Evolutionary conservation across 2,888 invertebrate genomes (phyloP), one percentile per base, ranked within the genome.

Genomic region (Chorisops tibialis): DNA sequence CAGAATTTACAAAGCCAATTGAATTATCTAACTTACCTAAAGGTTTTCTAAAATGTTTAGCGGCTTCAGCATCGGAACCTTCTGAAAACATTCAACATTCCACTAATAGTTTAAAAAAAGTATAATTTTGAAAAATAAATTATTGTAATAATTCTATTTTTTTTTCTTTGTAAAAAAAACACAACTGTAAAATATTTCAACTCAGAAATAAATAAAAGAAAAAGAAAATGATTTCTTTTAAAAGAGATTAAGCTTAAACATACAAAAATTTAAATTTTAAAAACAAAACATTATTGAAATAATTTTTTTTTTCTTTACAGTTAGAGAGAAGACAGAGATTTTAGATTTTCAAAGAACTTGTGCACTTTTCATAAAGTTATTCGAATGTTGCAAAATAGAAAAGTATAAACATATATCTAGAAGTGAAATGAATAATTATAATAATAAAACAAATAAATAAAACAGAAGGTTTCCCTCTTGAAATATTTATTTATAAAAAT

Each of bases 11-110:
- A 30, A 30, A 30, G 30, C 30, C 30, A 30, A 30, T 30, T 19
- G 35, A 22, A 21, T 50, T 11, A 7, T 49, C 24, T 39, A 48
- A 64, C 82, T 81, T 81, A 83, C 83, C 82, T 75, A 83, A 74
- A 69, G 81, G 81, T 75, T 82, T 82, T 81, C 81, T 79, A 78
- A 82, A 80, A 79, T 77, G 77, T 73, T 75, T 76, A 62, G 68
- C 77, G 72, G 70, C 73, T 61, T 70, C 69, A 50, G 66, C 68
- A 66, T 68, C 68, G 63, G 69, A 69, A 67, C 68, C 68, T 67
- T 70, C 70, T 70, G 68, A 69, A 68, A 70, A 71, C 69, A 72
- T 69, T 71, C 69, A 71, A 71, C 71, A 70, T 69, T 69, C 70
- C 70, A 70, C 68, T 71, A 70, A 70, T 66, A 65, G 52, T 61